Base-by-base conservation (phyloP, 1,140 invertebrate species). In the Orussus abietinus region DNA sequence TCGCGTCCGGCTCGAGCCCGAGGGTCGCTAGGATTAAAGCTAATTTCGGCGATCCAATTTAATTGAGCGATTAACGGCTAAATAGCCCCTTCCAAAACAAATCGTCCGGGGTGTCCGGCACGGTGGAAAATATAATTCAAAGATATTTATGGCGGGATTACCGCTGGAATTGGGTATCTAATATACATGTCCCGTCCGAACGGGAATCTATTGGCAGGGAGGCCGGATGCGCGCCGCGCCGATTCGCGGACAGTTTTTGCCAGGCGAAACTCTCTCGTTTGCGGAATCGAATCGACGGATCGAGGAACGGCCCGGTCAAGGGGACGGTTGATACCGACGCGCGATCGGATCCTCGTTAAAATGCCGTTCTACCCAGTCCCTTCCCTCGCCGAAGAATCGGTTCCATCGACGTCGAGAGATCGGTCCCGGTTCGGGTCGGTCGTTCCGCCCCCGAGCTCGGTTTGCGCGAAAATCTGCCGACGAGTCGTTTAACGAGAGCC, bases 21-120 rank as follows among this genome's bases (percentile, higher is more conserved):
- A 54, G 48, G 19, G 45, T 29, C 30, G 49, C 34, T 28, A 42
- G 58, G 51, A 66, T 69, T 68, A 69, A 61, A 64, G 62, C 59
- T 64, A 69, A 71, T 72, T 59, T 64, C 49, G 52, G 54, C 55
- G 55, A 65, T 71, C 62, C 66, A 61, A 70, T 71, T 72, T 71
- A 72, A 72, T 72, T 70, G 69, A 62, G 64, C 69, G 68, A 72
- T 72, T 70, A 71, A 71, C 66, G 60, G 66, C 59, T 66, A 69
- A 71, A 69, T 64, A 63, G 57, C 57, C 56, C 45, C 48, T 54
- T 59, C 53, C 49, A 56, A 59, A 58, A 62, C 62, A 62, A 66
- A 64, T 64, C 54, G 55, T 59, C 52, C 51, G 46, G 55, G 54
- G 54, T 57, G 58, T 58, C 59, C 55, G 50, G 50, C 52, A 33